Base-by-base conservation (phyloP, 1,140 invertebrate genomes). In the Aphelinus certus region DNA sequence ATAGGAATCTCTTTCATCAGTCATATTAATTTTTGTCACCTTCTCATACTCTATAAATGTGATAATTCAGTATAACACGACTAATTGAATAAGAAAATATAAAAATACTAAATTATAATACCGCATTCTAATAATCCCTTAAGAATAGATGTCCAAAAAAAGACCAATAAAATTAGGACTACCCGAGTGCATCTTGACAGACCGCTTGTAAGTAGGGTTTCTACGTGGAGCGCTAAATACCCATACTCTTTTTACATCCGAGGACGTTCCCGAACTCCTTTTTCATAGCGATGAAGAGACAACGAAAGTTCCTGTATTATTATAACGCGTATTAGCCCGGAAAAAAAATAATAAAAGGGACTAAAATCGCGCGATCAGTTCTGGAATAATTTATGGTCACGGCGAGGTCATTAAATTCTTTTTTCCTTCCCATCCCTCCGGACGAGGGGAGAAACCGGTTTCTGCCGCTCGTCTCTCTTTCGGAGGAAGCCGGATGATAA, bases 361-460 rank as follows among this genome's bases (percentile, higher is more conserved):
- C 42, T 4, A 58, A 60, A 49, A 60, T 2, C 7, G 51, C 26
- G 42, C 2, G 46, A 9, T 2, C 57, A 10, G 3, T 60, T 62
- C 9, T 43, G 45, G 53, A 72, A 49, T 58, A 65, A 72, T 65
- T 72, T 72, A 64, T 57, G 42, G 61, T 51, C 60, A 26, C 7
- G 4, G 1, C 2, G 43, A 10, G n/a, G 9, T 9, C 42, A 7
- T 63, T 57, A 63, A 47, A 57, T 56, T 64, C 43, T 0, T 9
- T 26, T 26, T 26, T 26, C 1, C 70, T 49, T 71, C 42, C 9
- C 45, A 51, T 10, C 42, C 3, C 45, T 60, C 26, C 26, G 26
- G 26, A 26, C 26, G 26, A 26, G 56, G 53, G 47, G 1, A 5
- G 7, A 56, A 58, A 65, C 61, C 45, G 26, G 62, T 64, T 65